A percentile compares a stretch with the other conserved stretches of the same genome.
Evolutionary conservation across 2,888 invertebrate species (phyloP).

Genomic region (Trachelus tabidus): DNA sequence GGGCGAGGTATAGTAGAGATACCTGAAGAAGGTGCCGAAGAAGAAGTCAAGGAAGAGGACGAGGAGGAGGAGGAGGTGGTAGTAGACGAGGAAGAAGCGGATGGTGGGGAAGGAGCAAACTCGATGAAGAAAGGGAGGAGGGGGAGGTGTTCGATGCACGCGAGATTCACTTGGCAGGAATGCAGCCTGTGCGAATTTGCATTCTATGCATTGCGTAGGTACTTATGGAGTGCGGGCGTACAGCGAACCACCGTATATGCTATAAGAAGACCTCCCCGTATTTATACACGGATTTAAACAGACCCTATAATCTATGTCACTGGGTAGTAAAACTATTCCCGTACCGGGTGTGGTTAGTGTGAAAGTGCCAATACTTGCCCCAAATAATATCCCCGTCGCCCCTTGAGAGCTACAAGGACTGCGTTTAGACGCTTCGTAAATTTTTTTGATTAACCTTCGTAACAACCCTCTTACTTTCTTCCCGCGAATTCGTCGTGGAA

Average conservation of each 20-base stretch:
- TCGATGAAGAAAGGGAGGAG: neutral
- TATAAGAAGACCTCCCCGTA: constrained; percentile 15
- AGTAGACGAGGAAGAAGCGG: too few species aligned
- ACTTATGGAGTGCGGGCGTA: constrained; percentile 14
- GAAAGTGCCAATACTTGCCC: too few species aligned
- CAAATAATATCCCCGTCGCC: too few species aligned
- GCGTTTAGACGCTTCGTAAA: too few species aligned
- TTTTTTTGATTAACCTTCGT: too few species aligned
- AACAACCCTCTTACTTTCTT: too few species aligned
- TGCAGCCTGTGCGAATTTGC: constrained; percentile 50
- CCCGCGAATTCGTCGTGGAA: too few species aligned
- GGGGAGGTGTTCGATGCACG: constrained; percentile 10
- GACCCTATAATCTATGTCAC: neutral
- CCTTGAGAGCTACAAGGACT: too few species aligned
- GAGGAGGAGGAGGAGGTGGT: too few species aligned
- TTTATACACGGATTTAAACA: constrained; percentile 17
- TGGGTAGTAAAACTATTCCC: neutral
- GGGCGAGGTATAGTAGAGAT: too few species aligned
- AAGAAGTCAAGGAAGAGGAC: too few species aligned
- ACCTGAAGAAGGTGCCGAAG: neutral
- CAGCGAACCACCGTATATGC: neutral
- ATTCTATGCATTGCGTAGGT: constrained; percentile 49
- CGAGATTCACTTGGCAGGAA: constrained; percentile 45
- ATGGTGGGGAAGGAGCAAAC: too few species aligned
- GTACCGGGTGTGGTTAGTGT: neutral